These are phyloP conservation scores for Rugalucina vietnamica DNA, from an alignment of 2,888 invertebrate species.

Conservation along the genomic window DNA sequence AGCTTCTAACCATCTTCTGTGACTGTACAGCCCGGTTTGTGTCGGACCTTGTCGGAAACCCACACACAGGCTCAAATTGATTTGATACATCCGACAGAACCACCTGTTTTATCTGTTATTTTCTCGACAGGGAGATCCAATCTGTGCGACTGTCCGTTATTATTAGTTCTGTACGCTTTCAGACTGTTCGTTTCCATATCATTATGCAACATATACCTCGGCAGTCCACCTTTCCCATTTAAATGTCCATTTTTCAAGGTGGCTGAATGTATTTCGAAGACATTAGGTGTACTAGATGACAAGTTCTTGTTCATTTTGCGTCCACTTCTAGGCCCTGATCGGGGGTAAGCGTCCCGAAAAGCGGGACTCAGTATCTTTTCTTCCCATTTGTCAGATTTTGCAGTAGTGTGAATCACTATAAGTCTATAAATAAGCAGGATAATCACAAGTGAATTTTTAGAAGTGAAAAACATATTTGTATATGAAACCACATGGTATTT, in stretches of 20 bases:
- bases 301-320: neutral
- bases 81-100: neutral
- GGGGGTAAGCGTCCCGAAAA: neutral
- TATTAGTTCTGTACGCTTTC: neutral
- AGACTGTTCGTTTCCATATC: neutral
- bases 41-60: too few species aligned
- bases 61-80: too few species aligned
- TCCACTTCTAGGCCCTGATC: neutral
- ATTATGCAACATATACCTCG: neutral
- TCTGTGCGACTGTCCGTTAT: neutral
- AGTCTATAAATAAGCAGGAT: constrained; percentile 93
- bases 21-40: too few species aligned
- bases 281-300: neutral
- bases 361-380: neutral
- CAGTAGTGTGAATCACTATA: constrained; percentile 81
- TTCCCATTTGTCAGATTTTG: constrained; percentile 11
- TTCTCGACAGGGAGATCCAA: neutral
- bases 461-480: constrained; percentile 98
- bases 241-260: neutral
- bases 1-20: too few species aligned
- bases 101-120: neutral
- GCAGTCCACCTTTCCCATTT: neutral
- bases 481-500: constrained; percentile 95
- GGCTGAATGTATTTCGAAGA: neutral
- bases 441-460: constrained; percentile 95